Base-by-base conservation (phyloP, 2,888 invertebrate species). In the Brachyopa scutellaris region DNA sequence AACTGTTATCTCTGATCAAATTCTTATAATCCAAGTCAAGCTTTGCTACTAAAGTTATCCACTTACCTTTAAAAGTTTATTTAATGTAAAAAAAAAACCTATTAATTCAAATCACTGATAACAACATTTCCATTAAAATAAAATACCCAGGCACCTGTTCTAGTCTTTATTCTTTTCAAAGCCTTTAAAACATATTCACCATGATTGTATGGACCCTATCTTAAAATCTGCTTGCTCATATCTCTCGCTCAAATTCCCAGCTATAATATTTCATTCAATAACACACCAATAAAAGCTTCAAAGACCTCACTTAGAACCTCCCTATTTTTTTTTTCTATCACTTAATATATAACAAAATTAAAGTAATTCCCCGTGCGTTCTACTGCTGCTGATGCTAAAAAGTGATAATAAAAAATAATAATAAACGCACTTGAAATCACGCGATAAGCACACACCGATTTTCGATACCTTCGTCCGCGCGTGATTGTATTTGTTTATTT, bases 361-460 rank as follows among this genome's bases (percentile, higher is more conserved):
- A 53, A 23, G 13, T 26, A 13, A 33, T 45, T 55, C 17, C 57
- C 36, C 36, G 19, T 38, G 19, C 21, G 1, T 9, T n/a, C 42
- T 29, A 11, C 55, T 9, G 7, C 11, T 1, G 8, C 19, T 13
- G 6, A 29, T 3, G 5, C 5, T n/a, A 4, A 33, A 57, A 49
- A 19, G 23, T 23, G 49, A 70, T 47, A 59, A 70, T 11, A 59
- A 49, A 57, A 19, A 36, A 26, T 15, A 11, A 45, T 26, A 51
- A 61, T 31, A 51, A 33, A 55, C 55, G 31, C 53, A 33, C 38
- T 73, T 21, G 26, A 73, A 62, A 73, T 73, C 72, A 73, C 62
- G 62, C 72, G 72, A 62, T 62, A 62, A 3, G 5, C 13, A n/a
- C n/a, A n/a, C 26, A n/a, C 13, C 11, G 31, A 15, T 9, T 45